A percentile compares a stretch with the other conserved stretches of the same genome.
Evolutionary conservation across 2,113 vertebrate genomes (phyloP).

Genomic region (Corythoichthys haematopterus): DNA sequence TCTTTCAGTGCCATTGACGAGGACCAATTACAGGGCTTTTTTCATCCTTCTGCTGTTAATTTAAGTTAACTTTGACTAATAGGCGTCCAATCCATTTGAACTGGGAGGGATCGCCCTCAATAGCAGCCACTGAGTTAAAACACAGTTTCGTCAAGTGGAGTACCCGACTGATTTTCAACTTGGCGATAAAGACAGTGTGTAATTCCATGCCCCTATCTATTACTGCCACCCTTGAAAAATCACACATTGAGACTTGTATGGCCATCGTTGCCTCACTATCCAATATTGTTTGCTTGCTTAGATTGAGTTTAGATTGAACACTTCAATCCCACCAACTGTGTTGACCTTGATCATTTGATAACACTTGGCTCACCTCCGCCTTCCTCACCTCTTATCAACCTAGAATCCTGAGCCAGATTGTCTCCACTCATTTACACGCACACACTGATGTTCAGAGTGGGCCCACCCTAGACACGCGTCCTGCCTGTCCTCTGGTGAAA

Average conservation of each 20-base stretch:
- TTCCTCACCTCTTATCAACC: neutral
- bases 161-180: neutral
- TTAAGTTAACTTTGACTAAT: too few relatives aligned
- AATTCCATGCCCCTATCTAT: neutral
- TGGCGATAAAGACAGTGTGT: neutral
- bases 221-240: neutral
- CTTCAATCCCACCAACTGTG: neutral
- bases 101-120: too few relatives aligned
- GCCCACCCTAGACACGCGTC: neutral
- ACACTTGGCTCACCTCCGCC: neutral
- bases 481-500: neutral
- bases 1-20: too few relatives aligned
- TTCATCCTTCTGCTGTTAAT: too few relatives aligned
- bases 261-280: neutral
- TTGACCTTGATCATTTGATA: constrained; percentile 3
- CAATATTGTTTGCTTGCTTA: constrained; percentile 2
- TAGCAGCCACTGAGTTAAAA: too few relatives aligned
- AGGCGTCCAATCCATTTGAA: too few relatives aligned
- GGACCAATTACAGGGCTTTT: too few relatives aligned
- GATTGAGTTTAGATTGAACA: neutral
- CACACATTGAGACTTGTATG: neutral
- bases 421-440: neutral
- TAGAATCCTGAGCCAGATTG: neutral
- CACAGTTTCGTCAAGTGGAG: neutral
- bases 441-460: neutral